Evolutionary conservation across 2,113 vertebrate species (phyloP).

Genomic region (Phaethon lepturus): DNA sequence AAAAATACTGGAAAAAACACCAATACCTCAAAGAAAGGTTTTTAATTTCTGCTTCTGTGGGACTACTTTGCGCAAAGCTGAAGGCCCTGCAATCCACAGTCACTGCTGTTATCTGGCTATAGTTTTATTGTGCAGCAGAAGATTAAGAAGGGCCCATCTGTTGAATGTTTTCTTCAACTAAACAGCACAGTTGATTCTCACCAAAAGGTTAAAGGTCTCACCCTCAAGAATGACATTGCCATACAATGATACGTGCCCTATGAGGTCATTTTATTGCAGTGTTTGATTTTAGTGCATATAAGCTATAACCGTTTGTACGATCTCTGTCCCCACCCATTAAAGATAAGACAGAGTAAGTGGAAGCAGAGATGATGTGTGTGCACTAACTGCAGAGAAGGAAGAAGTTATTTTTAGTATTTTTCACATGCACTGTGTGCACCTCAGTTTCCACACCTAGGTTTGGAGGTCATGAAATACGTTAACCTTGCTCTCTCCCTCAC

Average conservation of each 20-base stretch:
- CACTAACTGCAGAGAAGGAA: not conserved
- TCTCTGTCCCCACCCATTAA: not conserved
- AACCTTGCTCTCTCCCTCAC: not conserved
- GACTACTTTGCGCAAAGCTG: not conserved
- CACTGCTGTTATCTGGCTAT: not conserved
- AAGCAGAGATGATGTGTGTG: not conserved
- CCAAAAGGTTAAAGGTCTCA: not conserved
- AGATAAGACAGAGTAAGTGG: not conserved
- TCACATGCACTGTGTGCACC: fast-evolving
- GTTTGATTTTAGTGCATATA: not conserved
- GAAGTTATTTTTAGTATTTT: not conserved
- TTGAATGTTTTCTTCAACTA: not conserved
- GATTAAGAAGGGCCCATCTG: constrained; percentile 24
- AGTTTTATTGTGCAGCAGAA: not conserved
- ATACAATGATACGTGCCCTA: not conserved
- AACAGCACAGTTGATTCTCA: not conserved
- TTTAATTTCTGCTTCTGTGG: not conserved
- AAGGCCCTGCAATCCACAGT: fast-evolving
- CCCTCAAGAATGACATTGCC: not conserved
- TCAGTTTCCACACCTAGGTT: not conserved
- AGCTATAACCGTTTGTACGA: not conserved
- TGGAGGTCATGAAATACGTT: not conserved
- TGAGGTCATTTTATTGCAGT: not conserved
- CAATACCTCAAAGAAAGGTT: not conserved
- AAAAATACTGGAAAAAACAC: not conserved